Evolutionary conservation across 2,888 invertebrate species (phyloP), one percentile per base, ranked within the genome.

Genomic region (Mesorhabditis spiculigera): DNA sequence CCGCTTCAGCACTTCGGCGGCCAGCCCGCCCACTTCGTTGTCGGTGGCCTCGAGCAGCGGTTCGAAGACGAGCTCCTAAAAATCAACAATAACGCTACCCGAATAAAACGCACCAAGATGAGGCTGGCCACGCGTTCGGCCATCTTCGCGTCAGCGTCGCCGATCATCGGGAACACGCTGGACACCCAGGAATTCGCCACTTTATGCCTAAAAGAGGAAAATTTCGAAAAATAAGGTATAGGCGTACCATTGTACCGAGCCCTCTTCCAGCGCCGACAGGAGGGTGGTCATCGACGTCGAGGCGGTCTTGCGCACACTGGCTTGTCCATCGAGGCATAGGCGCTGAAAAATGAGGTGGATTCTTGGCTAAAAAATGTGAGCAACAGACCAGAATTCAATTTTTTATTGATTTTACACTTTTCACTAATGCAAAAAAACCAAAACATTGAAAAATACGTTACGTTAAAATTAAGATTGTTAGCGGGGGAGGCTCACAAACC

Each of bases 101-200:
- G 1, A 50, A 13, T 50, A 50, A n/a, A 13, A 3, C 8, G n/a
- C n/a, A 50, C 58, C 58, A 50, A 50, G n/a, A 50, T n/a, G n/a
- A 50, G 58, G 8, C n/a, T 50, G 8, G 58, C 58, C 8, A 50
- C 58, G 58, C 8, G 58, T 50, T 50, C 58, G 10, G 58, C 58
- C 8, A 50, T n/a, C 8, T 10, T 50, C n/a, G 58, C 58, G n/a
- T 50, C 58, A 2, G 58, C 8, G n/a, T 50, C 58, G 58, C 58
- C 58, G n/a, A 50, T 50, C n/a, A 50, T 10, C n/a, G 58, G 58
- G 58, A 50, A 50, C 8, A 50, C 58, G 58, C n/a, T 50, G 58
- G n/a, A n/a, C 10, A 50, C n/a, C 58, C 58, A 50, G n/a, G 58
- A 50, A 50, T 50, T 50, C 1, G 58, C 58, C 58, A 50, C 58